Evolutionary conservation across 2,888 invertebrate species (phyloP), one percentile per base, ranked within the genome.

Genomic region (Pardosa pseudoannulata): DNA sequence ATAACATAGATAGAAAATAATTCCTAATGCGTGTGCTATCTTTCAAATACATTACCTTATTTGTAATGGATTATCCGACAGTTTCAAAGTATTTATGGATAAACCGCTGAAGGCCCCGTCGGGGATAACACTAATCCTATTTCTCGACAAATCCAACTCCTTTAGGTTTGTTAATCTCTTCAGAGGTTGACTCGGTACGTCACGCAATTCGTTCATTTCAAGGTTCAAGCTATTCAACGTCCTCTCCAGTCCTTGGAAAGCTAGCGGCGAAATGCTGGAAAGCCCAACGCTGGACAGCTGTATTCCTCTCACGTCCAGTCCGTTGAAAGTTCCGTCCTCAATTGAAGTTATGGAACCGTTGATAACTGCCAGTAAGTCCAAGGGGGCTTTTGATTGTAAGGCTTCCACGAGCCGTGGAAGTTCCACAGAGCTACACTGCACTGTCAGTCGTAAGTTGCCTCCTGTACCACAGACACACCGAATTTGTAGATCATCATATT

Each of bases 401-500:
- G 96, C 95, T 80, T 94, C 92, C 89, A 97, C 91, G n/a, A 97
- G 93, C 89, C 94, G 93, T 9, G 82, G 76, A 39, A 90, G 86
- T 56, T 90, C 87, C 27, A 90, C 89, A 0, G 89, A 86, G 19
- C 67, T 67, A 80, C 90, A 90, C 50, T 90, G 89, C 32, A 90
- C 85, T 72, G 89, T 88, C 41, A 90, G 72, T 29, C 89, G 67
- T 62, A 88, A 94, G 64, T 95, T 96, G 88, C 96, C 93, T 91
- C 96, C 97, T 91, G 95, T 95, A 88, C 96, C 96, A 92, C 97
- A 97, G 87, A 97, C 94, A 91, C 97, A 97, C 67, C 96, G 94
- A 71, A 95, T 94, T 90, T 96, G 96, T 87, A 97, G 93, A 86
- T 95, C 95, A 70, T 93, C 93, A 29, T 95, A 93, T 88, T 95